Base-by-base conservation (phyloP, 2,113 vertebrate genomes). In the Lamprologus tigripictilis region DNA sequence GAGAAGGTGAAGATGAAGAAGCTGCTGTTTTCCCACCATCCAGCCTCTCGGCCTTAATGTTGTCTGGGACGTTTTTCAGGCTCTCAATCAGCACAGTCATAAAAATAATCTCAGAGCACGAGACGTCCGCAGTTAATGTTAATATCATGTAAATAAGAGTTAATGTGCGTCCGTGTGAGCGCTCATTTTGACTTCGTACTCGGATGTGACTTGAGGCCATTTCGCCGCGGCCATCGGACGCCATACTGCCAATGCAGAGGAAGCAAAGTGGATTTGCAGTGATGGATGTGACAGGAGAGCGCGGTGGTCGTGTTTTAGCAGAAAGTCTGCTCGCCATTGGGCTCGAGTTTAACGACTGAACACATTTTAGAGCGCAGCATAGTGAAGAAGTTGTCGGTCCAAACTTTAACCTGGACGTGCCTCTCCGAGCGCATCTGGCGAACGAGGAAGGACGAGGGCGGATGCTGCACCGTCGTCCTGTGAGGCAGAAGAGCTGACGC, bases 221-320 rank as follows among this genome's bases (percentile, higher is more conserved):
- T 87, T 81, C 80, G 57, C 83, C 45, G 13, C 61, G 85, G 84
- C 94, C 90, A 92, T 94, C 81, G 68, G 86, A 87, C 80, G 86
- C 61, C 85, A 83, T 42, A 85, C 61, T 23, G 78, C 81, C 82
- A 66, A 88, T 82, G 89, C 57, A 92, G 89, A 92, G 88, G 84
- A 40, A 88, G 89, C 88, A 92, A 94, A 95, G 93, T 93, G 89
- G 89, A 91, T 95, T 96, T 93, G 81, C 80, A 49, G 8, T 95
- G 93, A 96, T 94, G 91, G 91, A 94, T 94, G 91, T 91, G 92
- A 90, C 91, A 93, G 81, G 87, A 80, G 10, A 37, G 81, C 86
- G 86, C 90, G 84, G 86, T 33, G 86, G 91, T 93, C 54, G n/a
- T 63, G 88, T 3, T 94, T 93, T 71, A 92, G 83, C 83, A 83